Conservation (phyloP, 2,888 invertebrate genomes). For the Pemphredon lugubris region DNA sequence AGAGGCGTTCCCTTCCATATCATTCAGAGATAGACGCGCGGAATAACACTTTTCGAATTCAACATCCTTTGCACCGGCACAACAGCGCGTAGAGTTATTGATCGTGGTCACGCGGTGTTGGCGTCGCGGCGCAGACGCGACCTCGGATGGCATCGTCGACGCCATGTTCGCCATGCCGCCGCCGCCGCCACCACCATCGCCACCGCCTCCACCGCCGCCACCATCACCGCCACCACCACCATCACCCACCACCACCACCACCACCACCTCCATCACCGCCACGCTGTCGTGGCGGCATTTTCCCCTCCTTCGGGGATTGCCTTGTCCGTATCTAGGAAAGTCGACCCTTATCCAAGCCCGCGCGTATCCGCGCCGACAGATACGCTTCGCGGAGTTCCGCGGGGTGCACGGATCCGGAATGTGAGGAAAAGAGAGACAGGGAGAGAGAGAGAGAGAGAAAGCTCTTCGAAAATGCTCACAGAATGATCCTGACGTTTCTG, state of each 20-base stretch:
- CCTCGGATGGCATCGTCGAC: slow-evolving; percentile 73
- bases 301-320: neutral
- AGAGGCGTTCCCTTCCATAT: slow-evolving; percentile 81
- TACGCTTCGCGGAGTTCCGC: slow-evolving; percentile 14
- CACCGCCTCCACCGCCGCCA: too few species aligned
- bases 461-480: too few species aligned
- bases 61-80: slow-evolving; percentile 78
- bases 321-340: slow-evolving; percentile 9
- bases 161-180: slow-evolving; percentile 81
- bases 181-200: too few species aligned
- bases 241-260: too few species aligned
- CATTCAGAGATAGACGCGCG: slow-evolving; percentile 81
- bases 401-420: neutral
- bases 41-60: slow-evolving; percentile 81
- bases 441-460: slow-evolving; percentile 11
- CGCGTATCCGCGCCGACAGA: slow-evolving; percentile 25
- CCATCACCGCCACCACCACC: too few species aligned
- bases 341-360: slow-evolving; percentile 40
- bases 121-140: slow-evolving; percentile 82
- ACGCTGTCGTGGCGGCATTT: slow-evolving; percentile 41
- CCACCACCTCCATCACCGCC: too few species aligned
- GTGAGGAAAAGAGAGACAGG: neutral
- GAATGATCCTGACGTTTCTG: too few species aligned
- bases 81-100: slow-evolving; percentile 71
- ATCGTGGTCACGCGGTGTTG: slow-evolving; percentile 81